Base-by-base conservation (phyloP, 2,113 vertebrate genomes). In the Corythornis vintsioides region DNA sequence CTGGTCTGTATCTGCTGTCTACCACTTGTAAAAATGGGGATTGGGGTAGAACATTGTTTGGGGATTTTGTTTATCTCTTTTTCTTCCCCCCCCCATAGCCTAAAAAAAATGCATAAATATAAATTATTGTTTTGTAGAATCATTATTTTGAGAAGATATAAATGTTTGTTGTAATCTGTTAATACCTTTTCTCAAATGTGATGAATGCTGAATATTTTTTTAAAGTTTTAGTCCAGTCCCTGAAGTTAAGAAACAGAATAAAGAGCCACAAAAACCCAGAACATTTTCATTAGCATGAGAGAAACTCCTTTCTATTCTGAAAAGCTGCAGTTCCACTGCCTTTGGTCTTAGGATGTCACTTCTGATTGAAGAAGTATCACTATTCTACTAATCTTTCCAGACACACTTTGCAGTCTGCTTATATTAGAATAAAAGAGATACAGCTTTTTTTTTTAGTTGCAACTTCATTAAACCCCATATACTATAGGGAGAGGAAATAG, bases 51-150 rank as follows among this genome's bases (percentile, higher is more conserved):
- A 61, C 21, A 14, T 28, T 81, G 3, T 35, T 50, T 25, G 14
- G 4, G 15, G 6, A 2, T 0, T 12, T n/a, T 61, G 4, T 38
- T 48, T 57, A 10, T 3, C 9, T 60, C 13, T 20, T 20, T 20
- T 20, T 20, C 47, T 20, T 10, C 47, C 47, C 45, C 47, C 19
- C 20, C 12, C 20, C 8, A 4, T 47, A 80, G 53, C 10, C 76
- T 83, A 10, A 73, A 67, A 73, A 71, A 0, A 6, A 38, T 38
- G 10, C 26, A 9, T 57, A 74, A 87, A 35, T 69, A 88, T 15
- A 3, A 86, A 26, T 15, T 52, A 28, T 74, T 66, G 10, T 47
- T 86, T 64, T 42, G 12, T 33, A 67, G 31, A 72, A 61, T 55
- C 17, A 60, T 60, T 61, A 42, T 72, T 75, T 77, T 59, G 28